Evolutionary conservation across 2,797 vertebrate species (phyloP).

Genomic region (Setipinna tenuifilis): DNA sequence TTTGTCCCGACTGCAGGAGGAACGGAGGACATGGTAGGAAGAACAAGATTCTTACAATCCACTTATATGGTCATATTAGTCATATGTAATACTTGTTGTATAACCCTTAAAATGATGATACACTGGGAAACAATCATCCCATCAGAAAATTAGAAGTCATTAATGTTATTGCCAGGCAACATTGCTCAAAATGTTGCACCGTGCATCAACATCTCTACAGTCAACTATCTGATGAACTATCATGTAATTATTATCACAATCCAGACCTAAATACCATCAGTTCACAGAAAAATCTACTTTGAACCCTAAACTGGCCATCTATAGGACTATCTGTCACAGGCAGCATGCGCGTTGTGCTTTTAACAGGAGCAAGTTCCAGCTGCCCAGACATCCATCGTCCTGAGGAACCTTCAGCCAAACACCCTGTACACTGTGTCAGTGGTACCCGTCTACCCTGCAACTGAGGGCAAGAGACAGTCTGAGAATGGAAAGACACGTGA

Average conservation of each 20-base stretch:
- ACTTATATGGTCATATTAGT: neutral
- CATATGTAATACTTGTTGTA: too few relatives aligned
- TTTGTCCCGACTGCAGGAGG: slow-evolving; percentile 82
- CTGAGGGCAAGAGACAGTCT: slow-evolving; percentile 88
- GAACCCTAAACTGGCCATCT: neutral
- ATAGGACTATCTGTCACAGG: neutral
- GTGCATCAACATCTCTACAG: neutral
- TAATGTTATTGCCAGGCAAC: neutral
- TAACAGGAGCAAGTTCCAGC: slow-evolving; percentile 84
- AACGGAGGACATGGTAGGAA: slow-evolving; percentile 86
- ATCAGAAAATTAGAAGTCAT: neutral
- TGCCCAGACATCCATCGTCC: slow-evolving; percentile 80
- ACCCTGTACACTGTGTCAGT: slow-evolving; percentile 87
- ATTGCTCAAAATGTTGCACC: neutral
- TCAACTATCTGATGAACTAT: neutral
- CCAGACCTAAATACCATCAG: neutral
- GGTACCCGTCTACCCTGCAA: slow-evolving; percentile 83
- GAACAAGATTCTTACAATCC: neutral
- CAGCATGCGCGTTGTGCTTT: neutral
- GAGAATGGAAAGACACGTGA: slow-evolving; percentile 91
- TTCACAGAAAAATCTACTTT: neutral
- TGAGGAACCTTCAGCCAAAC: slow-evolving; percentile 89
- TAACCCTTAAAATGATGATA: too few relatives aligned
- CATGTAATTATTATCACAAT: neutral
- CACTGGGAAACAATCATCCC: neutral